Evolutionary conservation across 2,888 invertebrate species (phyloP), one percentile per base, ranked within the genome.

Genomic region (Ochropleura plecta): DNA sequence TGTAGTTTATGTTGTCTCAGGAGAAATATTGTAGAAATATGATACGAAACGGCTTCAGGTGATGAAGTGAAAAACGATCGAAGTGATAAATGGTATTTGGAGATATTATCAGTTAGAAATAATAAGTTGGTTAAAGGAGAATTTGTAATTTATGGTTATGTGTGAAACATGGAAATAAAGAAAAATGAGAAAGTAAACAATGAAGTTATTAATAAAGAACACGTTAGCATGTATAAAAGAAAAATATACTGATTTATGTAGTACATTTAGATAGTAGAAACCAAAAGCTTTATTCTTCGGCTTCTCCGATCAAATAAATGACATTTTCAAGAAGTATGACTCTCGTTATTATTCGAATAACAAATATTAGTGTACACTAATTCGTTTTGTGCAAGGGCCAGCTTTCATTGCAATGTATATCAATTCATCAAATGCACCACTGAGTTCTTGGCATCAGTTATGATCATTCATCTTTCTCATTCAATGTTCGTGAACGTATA

Each of bases 1-100:
- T 84, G 63, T 82, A 49, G 69, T 76, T 83, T 83, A 77, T 86
- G 72, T 64, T 62, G 77, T 76, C 68, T 53, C n/a, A 73, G 57
- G 68, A 73, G 64, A 84, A 76, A 70, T 84, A 84, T 79, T 79
- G 55, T 60, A 84, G 82, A 81, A 82, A 84, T 82, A 84, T 84
- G 84, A 82, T 81, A 82, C 60, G 5, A 40, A 70, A 84, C n/a
- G 59, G 72, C 77, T 68, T 73, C 72, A 70, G 81, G 84, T 73
- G 84, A 68, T 76, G 77, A 82, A 73, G 60, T 82, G 72, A 80
- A 73, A 80, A 82, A 84, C 57, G 76, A 64, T 51, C 59, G 55
- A 63, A 67, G 9, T 84, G 72, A 81, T 81, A 68, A 77, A 81
- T 69, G 48, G n/a, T 71, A 42, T 80, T 78, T 59, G 18, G 46